Evolutionary conservation across 2,797 vertebrate genomes (phyloP).

Genomic region (Botia kubotai): DNA sequence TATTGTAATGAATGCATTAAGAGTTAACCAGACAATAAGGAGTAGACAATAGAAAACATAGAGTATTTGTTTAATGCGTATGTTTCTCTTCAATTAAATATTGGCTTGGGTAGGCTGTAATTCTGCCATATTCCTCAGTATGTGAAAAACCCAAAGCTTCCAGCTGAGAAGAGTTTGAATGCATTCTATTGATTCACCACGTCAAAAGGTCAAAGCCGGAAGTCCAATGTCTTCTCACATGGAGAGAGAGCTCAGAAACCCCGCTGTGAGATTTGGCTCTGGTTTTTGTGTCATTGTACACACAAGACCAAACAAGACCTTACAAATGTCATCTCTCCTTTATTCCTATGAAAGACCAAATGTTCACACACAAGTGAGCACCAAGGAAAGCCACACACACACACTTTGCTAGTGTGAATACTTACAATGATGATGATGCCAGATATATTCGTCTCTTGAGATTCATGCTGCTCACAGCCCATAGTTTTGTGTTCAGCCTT

Average conservation of each 20-base stretch:
- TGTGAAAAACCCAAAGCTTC: conserved; percentile 62
- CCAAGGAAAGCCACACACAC: conserved; percentile 20
- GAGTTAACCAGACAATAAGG: not conserved
- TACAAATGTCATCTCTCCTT: conserved; percentile 61
- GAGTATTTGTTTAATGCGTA: not conserved
- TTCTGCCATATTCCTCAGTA: conserved; percentile 59
- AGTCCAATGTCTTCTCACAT: conserved; percentile 74
- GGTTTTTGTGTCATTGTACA: conserved; percentile 63
- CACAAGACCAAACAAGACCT: conserved; percentile 67
- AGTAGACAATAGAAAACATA: not conserved
- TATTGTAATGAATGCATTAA: not conserved
- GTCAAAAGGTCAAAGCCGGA: conserved; percentile 81
- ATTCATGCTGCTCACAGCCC: not conserved
- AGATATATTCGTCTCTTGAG: conserved; percentile 9
- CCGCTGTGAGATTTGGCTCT: conserved; percentile 68
- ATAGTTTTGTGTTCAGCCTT: not conserved
- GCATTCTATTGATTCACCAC: conserved; percentile 69
- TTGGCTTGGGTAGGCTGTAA: conserved; percentile 37
- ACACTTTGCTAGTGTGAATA: not conserved
- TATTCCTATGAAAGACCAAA: conserved; percentile 60
- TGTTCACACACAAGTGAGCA: conserved; percentile 25
- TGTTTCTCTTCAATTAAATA: not conserved
- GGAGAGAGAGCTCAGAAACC: conserved; percentile 63
- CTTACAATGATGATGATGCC: conserved; percentile 33
- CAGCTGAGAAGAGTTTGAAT: conserved; percentile 65